Evolutionary conservation across 35 echinoderm and acorn worm species (phyloP), one percentile per base, ranked within the genome.

Genomic region (Amphiura filiformis): DNA sequence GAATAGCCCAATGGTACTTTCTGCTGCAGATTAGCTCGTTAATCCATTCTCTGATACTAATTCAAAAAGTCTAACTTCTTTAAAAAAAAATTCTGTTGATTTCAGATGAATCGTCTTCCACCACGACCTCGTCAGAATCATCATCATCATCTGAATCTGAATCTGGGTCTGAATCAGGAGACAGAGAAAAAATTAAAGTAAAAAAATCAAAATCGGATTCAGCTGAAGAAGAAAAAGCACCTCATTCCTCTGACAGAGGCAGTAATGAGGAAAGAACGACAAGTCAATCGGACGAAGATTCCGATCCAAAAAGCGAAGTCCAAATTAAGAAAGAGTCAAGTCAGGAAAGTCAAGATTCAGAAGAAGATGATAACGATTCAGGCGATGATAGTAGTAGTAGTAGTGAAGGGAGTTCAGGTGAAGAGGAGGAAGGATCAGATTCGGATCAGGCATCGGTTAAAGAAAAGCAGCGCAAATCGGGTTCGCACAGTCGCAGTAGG

Each of bases 281-380:
- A 13, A 70, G 61, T 70, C 61, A 5, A 18, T 70, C 61, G 26
- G 61, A 52, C 20, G 7, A 18, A 70, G 61, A 70, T 70, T 70
- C 61, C 7, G 28, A 70, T 26, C 1, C 28, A 26, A 70, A 70
- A 70, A 70, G 15, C 28, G 28, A 70, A 26, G 28, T 26, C 1
- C 9, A 70, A 70, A 30, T 18, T 70, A 70, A 70, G 26, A 70
- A 70, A 70, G 61, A 70, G 26, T 70, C 61, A 5, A 70, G 61
- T n/a, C 11, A 70, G 61, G 61, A 39, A 80, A 85, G 57, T 39
- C 34, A 34, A 57, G 78, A 56, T 15, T 52, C 86, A 32, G 65
- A 78, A 42, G 65, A 78, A 42, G 37, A 57, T 38, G 61, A 37
- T 30, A 81, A 42, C 22, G 86, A 34, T 39, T 76, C 64, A 28